Evolutionary conservation across 2,888 invertebrate genomes (phyloP).

Genomic region (Shargacucullia verbasci): DNA sequence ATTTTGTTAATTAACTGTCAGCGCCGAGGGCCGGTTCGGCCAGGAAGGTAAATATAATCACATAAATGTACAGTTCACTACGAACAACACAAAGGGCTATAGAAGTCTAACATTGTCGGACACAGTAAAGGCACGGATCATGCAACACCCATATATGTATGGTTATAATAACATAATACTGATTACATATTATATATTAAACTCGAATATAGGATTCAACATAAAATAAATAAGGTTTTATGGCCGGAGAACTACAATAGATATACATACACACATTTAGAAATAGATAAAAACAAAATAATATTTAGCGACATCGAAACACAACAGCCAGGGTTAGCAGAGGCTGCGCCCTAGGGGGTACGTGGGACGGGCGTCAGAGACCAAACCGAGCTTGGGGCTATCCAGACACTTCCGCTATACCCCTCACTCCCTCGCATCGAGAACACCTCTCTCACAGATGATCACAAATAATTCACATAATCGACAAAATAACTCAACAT

Average conservation of each 20-base stretch:
- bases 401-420: conserved; percentile 88
- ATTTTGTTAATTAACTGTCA: conserved; percentile 80
- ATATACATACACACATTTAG: conserved; percentile 84
- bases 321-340: conserved; percentile 89
- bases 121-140: conserved; percentile 88
- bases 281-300: conserved; percentile 76
- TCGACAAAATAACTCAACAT: conserved; percentile 84
- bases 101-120: conserved; percentile 85
- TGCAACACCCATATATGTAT: conserved; percentile 87
- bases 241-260: conserved; percentile 81
- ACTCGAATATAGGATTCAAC: conserved; percentile 69
- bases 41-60: conserved; percentile 71
- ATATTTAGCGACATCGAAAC: conserved; percentile 87
- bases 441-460: conserved; percentile 89
- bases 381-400: conserved; percentile 86
- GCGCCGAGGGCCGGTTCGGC: conserved; percentile 74
- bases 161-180: conserved; percentile 75
- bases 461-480: conserved; percentile 86
- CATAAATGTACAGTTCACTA: conserved; percentile 83
- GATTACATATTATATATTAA: conserved; percentile 69
- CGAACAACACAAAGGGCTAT: conserved; percentile 87
- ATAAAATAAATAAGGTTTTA: conserved; percentile 67
- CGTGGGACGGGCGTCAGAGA: conserved; percentile 80
- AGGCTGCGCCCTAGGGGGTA: conserved; percentile 86
- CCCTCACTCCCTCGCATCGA: conserved; percentile 89